These are phyloP conservation scores for Drosophila ficusphila DNA, from an alignment of 1,140 invertebrate genomes.

Conservation along the genomic window DNA sequence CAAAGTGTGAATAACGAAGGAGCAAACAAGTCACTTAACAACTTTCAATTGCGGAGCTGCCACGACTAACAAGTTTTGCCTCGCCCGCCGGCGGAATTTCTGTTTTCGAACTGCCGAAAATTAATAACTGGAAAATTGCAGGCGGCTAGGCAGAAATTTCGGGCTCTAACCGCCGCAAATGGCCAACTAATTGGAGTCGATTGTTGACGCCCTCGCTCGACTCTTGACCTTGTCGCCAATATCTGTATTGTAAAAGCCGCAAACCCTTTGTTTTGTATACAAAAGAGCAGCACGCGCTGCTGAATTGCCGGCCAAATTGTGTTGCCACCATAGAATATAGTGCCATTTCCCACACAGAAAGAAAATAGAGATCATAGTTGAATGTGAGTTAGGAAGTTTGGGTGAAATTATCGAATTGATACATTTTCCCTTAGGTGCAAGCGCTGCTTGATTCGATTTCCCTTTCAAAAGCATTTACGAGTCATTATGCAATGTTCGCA, in stretches of 20 bases:
- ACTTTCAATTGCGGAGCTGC: slow-evolving; percentile 69
- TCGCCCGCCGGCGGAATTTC: slow-evolving; percentile 21
- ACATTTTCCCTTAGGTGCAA: neutral
- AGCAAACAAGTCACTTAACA: slow-evolving; percentile 70
- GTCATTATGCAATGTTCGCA: slow-evolving; percentile 37
- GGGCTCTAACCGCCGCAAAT: slow-evolving; percentile 47
- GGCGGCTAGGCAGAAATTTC: neutral
- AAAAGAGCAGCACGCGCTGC: slow-evolving; percentile 47
- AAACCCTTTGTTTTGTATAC: slow-evolving; percentile 57
- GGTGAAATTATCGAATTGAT: neutral
- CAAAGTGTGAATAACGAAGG: slow-evolving; percentile 66
- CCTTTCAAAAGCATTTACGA: slow-evolving; percentile 19
- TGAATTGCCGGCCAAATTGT: slow-evolving; percentile 20
- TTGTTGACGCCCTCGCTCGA: slow-evolving; percentile 52
- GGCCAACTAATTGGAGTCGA: slow-evolving; percentile 63
- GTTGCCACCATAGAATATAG: slow-evolving; percentile 1
- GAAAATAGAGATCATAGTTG: no score
- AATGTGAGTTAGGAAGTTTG: no score
- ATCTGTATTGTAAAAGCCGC: slow-evolving; percentile 20
- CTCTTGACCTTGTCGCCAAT: slow-evolving; percentile 61
- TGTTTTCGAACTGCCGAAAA: slow-evolving; percentile 42
- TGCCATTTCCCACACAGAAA: neutral
- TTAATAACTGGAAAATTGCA: slow-evolving; percentile 77
- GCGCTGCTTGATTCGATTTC: slow-evolving; percentile 10
- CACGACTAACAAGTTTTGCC: slow-evolving; percentile 66